Evolutionary conservation across 2,797 vertebrate species (phyloP), one percentile per base, ranked within the genome.

Genomic region (Mus caroli): DNA sequence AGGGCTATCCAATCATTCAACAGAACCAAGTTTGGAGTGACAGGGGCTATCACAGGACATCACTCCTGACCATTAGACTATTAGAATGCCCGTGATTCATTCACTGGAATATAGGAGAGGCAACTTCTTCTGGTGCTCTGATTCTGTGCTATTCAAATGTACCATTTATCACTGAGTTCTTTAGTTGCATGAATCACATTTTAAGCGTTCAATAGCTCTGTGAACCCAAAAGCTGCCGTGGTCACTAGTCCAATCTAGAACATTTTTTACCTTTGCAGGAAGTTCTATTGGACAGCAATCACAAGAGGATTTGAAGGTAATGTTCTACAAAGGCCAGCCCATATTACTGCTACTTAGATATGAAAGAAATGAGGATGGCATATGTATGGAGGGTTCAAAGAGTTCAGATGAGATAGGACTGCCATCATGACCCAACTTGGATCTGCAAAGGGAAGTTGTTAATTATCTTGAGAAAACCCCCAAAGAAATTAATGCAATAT

Each of bases 401-500:
- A 78, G n/a, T 87, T 88, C 86, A 87, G 76, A 77, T 91, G 79
- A 73, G 50, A 84, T 7, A 85, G 76, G 76, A 46, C 46, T 43
- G 78, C 85, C 22, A 19, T 11, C 62, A 24, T n/a, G 24, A 92
- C 64, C 95, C 46, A 87, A 91, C 73, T 77, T 95, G 93, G 87
- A 85, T 95, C 88, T 95, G n/a, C 73, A 83, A 86, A 52, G 69
- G 94, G 95, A 97, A 97, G 96, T 50, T 40, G 64, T 94, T 94
- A 85, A 97, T 95, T 93, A 96, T 92, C 52, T 88, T 94, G 94
- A 95, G 82, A 96, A 90, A 96, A 94, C 94, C 87, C 67, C 94
- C 62, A 79, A 95, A 97, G 89, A 97, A 97, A 97, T 96, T 90
- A 97, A 93, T 60, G 85, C 91, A 97, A 91, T 91, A 96, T 96